A percentile compares a stretch with the other conserved stretches of the same genome.
Conservation (phyloP, 2,888 invertebrate genomes). For the Ochropleura plecta region DNA sequence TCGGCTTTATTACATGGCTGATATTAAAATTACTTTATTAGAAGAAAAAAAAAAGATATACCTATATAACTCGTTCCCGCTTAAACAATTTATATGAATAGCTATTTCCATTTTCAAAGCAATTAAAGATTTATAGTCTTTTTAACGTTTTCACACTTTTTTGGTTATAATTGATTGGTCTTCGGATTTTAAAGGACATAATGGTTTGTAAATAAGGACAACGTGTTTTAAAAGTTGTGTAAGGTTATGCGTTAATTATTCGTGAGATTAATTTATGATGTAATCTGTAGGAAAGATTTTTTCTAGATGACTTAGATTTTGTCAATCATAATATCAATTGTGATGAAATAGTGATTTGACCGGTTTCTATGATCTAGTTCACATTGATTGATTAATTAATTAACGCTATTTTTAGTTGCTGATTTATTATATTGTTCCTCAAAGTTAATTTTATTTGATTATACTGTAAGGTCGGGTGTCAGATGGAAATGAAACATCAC, state of each 20-base stretch:
- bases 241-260: slow-evolving; percentile 24
- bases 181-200: slow-evolving; percentile 24
- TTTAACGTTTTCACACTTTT: slow-evolving; percentile 43
- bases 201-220: slow-evolving; percentile 10
- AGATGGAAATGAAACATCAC: no score
- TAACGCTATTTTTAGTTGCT: neutral
- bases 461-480: no score
- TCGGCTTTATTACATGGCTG: slow-evolving; percentile 76
- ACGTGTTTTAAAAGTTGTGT: slow-evolving; percentile 11
- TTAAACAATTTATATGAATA: slow-evolving; percentile 62
- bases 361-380: slow-evolving; percentile 31
- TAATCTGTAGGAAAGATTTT: slow-evolving; percentile 30
- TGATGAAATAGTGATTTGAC: slow-evolving; percentile 20
- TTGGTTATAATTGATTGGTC: slow-evolving; percentile 43
- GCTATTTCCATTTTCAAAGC: slow-evolving; percentile 55
- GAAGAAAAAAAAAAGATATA: slow-evolving; percentile 65
- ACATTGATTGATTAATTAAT: slow-evolving; percentile 11
- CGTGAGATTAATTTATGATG: slow-evolving; percentile 15
- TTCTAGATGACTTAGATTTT: slow-evolving; percentile 4
- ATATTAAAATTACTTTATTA: slow-evolving; percentile 72
- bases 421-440: neutral
- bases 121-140: slow-evolving; percentile 59
- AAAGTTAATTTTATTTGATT: neutral
- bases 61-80: slow-evolving; percentile 70
- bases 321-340: slow-evolving; percentile 10